Base-by-base conservation (phyloP, 2,888 invertebrate genomes). In the Sminthurides aquaticus region DNA sequence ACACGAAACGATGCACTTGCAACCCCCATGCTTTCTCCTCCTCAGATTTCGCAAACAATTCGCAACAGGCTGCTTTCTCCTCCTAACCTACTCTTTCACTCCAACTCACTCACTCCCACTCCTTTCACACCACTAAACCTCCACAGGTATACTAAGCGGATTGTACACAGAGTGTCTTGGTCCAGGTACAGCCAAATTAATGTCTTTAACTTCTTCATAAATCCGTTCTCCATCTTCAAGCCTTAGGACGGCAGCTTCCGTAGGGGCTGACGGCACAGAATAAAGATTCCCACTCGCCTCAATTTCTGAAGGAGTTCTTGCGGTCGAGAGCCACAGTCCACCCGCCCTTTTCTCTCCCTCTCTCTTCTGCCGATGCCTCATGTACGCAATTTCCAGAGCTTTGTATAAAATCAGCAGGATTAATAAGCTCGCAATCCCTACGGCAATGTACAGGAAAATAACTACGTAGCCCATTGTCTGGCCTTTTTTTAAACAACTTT, bases 171-270 rank as follows among this genome's bases (percentile, higher is more conserved):
- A 20, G 8, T 22, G 11, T 15, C 43, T 34, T n/a, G n/a, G n/a
- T n/a, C n/a, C n/a, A n/a, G n/a, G n/a, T 5, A 15, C 15, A 20
- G 11, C 20, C 5, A 15, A 20, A 15, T 52, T 5, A 8, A 52
- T 15, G 5, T 52, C 52, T 22, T 52, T 52, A 20, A 52, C 52
- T 52, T 52, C 52, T 52, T 52, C 52, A 22, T 52, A 52, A 5
- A 52, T 20, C 8, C 52, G 52, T 22, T 52, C 52, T 8, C 15
- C 15, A 22, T 52, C 52, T 8, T 5, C 52, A 18, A 20, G 5
- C 52, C 5, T 15, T 8, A 22, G 52, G 5, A 20, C 5, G 8
- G 43, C 15, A 15, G 43, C 43, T 34, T 34, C 43, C 43, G 43
- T 5, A 5, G 43, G 43, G 8, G 43, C 43, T n/a, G n/a, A n/a